Base-by-base conservation (phyloP, 2,888 invertebrate genomes). In the Achlya flavicornis region DNA sequence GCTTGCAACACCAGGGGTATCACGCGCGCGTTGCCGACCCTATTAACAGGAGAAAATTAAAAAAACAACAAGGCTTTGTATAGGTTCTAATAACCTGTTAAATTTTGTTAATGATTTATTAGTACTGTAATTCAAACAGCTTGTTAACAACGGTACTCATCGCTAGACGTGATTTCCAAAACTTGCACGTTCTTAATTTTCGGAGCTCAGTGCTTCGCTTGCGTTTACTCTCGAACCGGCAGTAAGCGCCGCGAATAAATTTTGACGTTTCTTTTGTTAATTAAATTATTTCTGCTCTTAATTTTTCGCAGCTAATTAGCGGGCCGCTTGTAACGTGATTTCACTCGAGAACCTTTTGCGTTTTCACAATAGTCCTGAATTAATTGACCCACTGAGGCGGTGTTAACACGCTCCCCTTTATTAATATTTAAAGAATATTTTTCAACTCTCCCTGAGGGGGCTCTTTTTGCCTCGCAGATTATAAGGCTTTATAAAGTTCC, bases 241-340 rank as follows among this genome's bases (percentile, higher is more conserved):
- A n/a, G 8, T 16, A 48, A 48, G 48, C 16, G 48, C 16, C 16
- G 16, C 14, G 53, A 53, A 35, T 41, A 59, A 41, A 60, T 41
- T 43, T 58, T 16, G 61, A 19, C 33, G 48, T n/a, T 38, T 65
- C 67, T 63, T 73, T 72, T 67, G 62, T 68, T 68, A 66, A 68
- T 74, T 69, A 62, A 66, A 67, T 69, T 74, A 63, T 64, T 57
- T 46, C 58, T 64, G 8, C 64, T 66, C 68, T 61, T 64, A 62
- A 62, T 70, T 77, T 71, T 75, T 72, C 62, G 32, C 46, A 48
- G 63, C 62, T 77, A 77, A 77, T 75, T 74, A 71, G 65, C 12
- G 62, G 19, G 41, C 26, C n/a, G 46, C 46, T 46, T 46, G 19
- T 53, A 53, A 53, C 53, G 53, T 19, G 53, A 53, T 53, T 70